Conservation (phyloP, 2,888 invertebrate species). For the Pterobdella sp. region DNA sequence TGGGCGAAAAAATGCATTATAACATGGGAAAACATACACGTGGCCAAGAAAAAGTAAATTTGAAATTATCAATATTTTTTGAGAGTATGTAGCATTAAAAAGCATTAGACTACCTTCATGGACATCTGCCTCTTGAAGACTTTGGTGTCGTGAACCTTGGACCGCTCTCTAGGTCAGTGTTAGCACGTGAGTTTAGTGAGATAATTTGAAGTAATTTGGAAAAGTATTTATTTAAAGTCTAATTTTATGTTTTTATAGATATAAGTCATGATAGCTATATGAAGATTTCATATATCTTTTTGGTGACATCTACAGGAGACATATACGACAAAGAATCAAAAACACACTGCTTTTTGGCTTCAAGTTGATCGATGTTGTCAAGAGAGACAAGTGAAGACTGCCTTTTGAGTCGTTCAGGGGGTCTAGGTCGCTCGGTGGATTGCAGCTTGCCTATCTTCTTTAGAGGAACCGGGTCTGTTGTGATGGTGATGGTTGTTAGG, state of each 20-base stretch:
- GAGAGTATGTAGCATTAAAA: too few relatives aligned
- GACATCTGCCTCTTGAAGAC: neutral
- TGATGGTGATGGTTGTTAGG: neutral
- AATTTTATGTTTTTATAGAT: neutral
- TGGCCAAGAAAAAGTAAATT: too few relatives aligned
- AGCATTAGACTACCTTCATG: neutral
- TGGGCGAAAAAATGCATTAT: too few relatives aligned
- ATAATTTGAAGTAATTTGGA: too few relatives aligned
- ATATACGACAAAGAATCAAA: too few relatives aligned
- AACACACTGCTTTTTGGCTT: neutral
- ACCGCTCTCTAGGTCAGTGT: neutral
- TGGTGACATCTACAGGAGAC: too few relatives aligned
- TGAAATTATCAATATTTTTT: too few relatives aligned
- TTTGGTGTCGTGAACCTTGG: neutral
- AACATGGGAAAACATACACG: too few relatives aligned
- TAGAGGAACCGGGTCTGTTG: conserved; percentile 52
- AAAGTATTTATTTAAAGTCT: neutral
- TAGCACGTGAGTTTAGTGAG: too few relatives aligned
- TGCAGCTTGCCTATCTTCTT: conserved; percentile 63
- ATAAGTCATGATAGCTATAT: neutral
- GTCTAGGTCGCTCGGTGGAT: conserved; percentile 65
- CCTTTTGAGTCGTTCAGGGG: conserved; percentile 82
- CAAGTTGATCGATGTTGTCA: conserved; percentile 4
- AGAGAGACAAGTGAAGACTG: conserved; percentile 71
- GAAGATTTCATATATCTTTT: too few relatives aligned